Base-by-base conservation (phyloP, 2,113 vertebrate genomes). In the Sylvietta virens region DNA sequence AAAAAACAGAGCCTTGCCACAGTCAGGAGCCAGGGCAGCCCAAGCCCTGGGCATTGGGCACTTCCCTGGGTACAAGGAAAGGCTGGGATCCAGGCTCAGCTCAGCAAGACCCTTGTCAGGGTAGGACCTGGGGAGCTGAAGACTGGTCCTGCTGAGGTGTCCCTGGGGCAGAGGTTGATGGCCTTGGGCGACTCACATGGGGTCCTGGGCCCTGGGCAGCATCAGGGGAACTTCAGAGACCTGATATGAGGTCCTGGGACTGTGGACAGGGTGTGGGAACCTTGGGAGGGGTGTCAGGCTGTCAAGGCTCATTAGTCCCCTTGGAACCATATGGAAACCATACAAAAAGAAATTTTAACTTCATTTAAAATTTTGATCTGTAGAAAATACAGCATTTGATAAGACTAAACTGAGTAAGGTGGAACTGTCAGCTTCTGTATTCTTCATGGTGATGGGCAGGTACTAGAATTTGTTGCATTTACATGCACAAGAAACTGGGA, bases 221-320 rank as follows among this genome's bases (percentile, higher is more conserved):
- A 11, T 8, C 0, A 0, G 7, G 19, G 30, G n/a, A 45, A 12
- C 72, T 33, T 78, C 0, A 0, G 4, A 26, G 13, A 48, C 15
- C 22, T 65, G 45, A 44, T 4, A 3, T 33, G 35, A 45, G 14
- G 21, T 44, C 30, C 21, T 65, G 64, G 48, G 33, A n/a, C 3
- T 2, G 0, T 31, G 35, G 11, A 8, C 12, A 33, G 24, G 6
- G 8, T 28, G 24, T 33, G 13, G 21, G 57, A 80, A 44, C 16
- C 26, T 11, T 0, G 0, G 2, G 3, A 24, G 7, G 3, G 5
- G 3, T 1, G 3, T 31, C n/a, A 62, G 26, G 28, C 56, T 81
- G 7, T 61, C 13, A 15, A 48, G 35, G n/a, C 23, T 90, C 71
- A 13, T 73, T 56, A 56, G 45, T 44, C 42, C 57, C 31, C 35